Base-by-base conservation (phyloP, 1,140 invertebrate genomes). In the Drosophila tropicalis region DNA sequence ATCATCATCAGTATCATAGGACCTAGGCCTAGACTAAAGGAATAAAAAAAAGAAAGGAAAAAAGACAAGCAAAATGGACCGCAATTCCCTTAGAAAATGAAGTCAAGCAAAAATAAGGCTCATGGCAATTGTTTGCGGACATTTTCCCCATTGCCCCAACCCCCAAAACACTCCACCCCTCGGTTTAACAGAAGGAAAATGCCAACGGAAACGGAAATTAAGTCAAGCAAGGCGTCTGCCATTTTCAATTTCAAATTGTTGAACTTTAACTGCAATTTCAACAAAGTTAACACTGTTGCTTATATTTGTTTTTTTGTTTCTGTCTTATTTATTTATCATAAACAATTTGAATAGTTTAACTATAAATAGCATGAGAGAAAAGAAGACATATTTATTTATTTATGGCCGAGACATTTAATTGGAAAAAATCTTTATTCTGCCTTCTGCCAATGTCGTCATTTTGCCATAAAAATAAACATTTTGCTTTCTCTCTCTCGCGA, bases 71-170 rank as follows among this genome's bases (percentile, higher is more conserved):
- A 58, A 57, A 67, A 70, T 67, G 69, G 41, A 34, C 70, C 70
- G 72, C 68, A 72, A 70, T 79, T 76, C 68, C 81, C 55, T 51
- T 51, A 51, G 44, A 58, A 79, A 72, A 79, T 83, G 79, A 86
- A 89, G 83, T 86, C 83, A 79, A 83, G 76, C 83, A 84, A 83
- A 83, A 86, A 86, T 87, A 61, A 71, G 79, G 62, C 77, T 79
- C 68, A 75, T 73, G 57, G 74, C 80, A 71, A 83, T 86, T 81
- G 86, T 86, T 87, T 86, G 73, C 67, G 67, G 70, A 67, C 65
- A 73, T 82, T 75, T 64, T 60, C 40, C 67, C 41, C 69, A n/a
- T n/a, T n/a, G n/a, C n/a, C n/a, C n/a, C n/a, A n/a, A 44, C n/a
- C 58, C 67, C 79, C 79, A 72, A n/a, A n/a, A n/a, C 22, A 25